Conservation (phyloP, 2,113 vertebrate genomes). For the Budorcas taxicolor region DNA sequence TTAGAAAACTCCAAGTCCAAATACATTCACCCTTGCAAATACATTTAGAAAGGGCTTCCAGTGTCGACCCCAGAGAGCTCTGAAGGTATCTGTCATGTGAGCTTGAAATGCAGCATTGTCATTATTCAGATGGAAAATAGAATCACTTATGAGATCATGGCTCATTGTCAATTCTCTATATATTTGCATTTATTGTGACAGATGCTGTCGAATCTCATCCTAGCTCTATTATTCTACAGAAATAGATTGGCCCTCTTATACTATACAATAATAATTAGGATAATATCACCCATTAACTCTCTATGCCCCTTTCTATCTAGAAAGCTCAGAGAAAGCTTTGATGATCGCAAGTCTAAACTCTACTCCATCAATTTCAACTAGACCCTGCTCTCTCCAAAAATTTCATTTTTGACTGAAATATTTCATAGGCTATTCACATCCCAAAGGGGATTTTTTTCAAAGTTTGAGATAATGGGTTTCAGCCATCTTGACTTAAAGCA, state of each 20-base stretch:
- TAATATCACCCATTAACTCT: constrained; percentile 68
- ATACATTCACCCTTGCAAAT: constrained; percentile 24
- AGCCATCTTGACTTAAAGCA: constrained; percentile 71
- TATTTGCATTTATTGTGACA: constrained; percentile 77
- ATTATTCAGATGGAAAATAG: constrained; percentile 72
- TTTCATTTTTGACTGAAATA: constrained; percentile 66
- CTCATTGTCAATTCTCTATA: constrained; percentile 74
- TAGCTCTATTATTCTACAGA: constrained; percentile 69
- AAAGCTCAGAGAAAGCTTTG: constrained; percentile 52
- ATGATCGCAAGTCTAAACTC: constrained; percentile 46
- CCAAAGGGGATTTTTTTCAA: constrained; percentile 59
- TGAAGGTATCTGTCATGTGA: constrained; percentile 53
- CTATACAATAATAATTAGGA: constrained; percentile 73
- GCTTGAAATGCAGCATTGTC: constrained; percentile 59
- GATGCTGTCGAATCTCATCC: constrained; percentile 70
- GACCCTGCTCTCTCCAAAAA: constrained; percentile 51
- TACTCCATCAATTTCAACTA: constrained; percentile 35
- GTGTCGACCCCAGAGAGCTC: constrained; percentile 14
- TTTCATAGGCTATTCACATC: constrained; percentile 64
- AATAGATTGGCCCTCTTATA: constrained; percentile 61
- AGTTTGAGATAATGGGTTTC: constrained; percentile 69
- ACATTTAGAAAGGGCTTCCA: constrained; percentile 2
- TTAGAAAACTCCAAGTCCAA: constrained; percentile 28
- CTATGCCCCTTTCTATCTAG: constrained; percentile 45
- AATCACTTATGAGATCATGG: constrained; percentile 73